These are phyloP conservation scores for Syngnathus typhle DNA, from an alignment of 2,113 vertebrate genomes.

Conservation along the genomic window DNA sequence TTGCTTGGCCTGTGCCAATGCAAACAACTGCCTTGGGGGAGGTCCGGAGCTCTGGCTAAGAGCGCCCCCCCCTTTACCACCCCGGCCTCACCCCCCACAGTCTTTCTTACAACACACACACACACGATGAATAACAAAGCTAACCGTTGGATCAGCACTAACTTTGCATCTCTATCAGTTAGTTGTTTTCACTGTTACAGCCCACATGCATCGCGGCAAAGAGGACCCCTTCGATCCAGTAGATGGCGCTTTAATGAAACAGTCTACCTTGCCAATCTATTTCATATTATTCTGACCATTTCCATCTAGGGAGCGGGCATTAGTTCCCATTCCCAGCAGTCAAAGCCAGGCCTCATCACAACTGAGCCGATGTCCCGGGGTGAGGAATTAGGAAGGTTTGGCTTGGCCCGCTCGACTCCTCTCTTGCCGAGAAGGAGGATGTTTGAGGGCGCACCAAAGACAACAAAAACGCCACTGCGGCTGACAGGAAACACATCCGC, in stretches of 20 bases:
- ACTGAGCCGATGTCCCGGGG: constrained; percentile 11
- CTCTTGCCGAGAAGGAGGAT: constrained; percentile 5
- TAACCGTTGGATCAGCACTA: constrained; percentile 6
- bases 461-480: constrained; percentile 20
- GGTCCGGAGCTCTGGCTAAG: constrained; percentile 38
- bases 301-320: constrained; percentile 20
- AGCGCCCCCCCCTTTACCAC: neutral
- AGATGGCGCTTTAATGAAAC: neutral
- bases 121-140: constrained; percentile 59
- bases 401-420: constrained; percentile 8
- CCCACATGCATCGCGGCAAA: neutral
- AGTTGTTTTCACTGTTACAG: neutral
- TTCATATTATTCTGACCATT: constrained; percentile 9
- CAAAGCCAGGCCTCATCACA: constrained; percentile 27
- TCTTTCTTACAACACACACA: constrained; percentile 12
- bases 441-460: constrained; percentile 34
- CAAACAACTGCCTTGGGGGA: constrained; percentile 55
- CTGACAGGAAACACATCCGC: constrained; percentile 48
- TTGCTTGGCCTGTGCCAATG: constrained; percentile 54
- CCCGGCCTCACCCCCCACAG: constrained; percentile 14
- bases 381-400: constrained; percentile 33
- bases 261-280: neutral
- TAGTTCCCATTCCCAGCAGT: constrained; percentile 31
- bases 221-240: neutral
- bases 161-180: neutral